Conservation (phyloP, 2,113 vertebrate species). For the Tachycineta bicolor region DNA sequence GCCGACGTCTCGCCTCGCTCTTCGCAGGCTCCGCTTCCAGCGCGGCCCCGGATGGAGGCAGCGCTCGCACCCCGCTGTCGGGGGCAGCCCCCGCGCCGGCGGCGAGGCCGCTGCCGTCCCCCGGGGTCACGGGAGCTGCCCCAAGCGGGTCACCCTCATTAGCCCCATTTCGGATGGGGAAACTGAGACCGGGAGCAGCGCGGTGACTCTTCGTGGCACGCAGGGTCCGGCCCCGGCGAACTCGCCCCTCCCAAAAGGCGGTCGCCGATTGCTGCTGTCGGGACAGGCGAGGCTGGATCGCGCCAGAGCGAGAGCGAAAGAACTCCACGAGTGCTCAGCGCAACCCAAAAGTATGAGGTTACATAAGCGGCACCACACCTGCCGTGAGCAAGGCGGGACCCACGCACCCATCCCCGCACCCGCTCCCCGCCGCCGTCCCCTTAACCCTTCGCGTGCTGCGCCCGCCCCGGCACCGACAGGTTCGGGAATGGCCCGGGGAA, state of each 20-base stretch:
- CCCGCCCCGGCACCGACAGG: accelerated
- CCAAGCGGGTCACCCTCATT: constrained; percentile 1
- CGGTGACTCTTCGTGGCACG: neutral
- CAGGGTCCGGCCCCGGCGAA: neutral
- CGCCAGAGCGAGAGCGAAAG: neutral
- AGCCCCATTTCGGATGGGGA: constrained; percentile 39
- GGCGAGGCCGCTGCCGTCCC: neutral
- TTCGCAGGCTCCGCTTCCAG: neutral
- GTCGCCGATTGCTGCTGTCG: neutral
- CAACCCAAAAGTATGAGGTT: constrained; percentile 34
- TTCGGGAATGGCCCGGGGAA: accelerated
- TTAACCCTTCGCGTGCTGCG: neutral
- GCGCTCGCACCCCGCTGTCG: accelerated
- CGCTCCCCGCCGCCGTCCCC: neutral
- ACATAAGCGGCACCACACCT: constrained; percentile 49
- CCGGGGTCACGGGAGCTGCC: neutral
- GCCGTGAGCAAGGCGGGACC: constrained; percentile 29
- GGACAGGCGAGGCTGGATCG: neutral
- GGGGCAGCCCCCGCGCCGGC: neutral
- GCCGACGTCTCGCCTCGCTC: neutral
- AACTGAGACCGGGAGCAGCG: constrained; percentile 3
- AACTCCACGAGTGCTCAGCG: neutral
- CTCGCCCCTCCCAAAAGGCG: constrained; percentile 11
- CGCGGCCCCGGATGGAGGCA: neutral
- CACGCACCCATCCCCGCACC: neutral